Conservation (phyloP, 2,888 invertebrate genomes). For the Anaspis maculata region DNA sequence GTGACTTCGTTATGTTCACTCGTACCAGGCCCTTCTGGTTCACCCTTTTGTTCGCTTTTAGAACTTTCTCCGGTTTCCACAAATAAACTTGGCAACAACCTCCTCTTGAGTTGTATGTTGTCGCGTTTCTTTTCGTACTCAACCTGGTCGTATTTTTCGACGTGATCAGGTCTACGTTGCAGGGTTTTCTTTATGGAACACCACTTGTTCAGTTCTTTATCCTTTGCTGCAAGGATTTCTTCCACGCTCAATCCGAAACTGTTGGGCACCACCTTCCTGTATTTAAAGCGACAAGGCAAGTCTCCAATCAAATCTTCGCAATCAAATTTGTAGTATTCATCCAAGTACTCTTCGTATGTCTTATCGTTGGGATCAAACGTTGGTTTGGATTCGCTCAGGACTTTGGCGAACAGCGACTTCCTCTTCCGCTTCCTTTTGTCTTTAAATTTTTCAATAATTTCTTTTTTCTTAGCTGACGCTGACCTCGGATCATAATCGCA, state of each 20-base stretch:
- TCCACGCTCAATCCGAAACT: slow-evolving; percentile 84
- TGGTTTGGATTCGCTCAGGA: slow-evolving; percentile 70
- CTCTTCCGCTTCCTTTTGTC: slow-evolving; percentile 51
- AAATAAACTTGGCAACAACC: slow-evolving; percentile 72
- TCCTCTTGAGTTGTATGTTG: slow-evolving; percentile 67
- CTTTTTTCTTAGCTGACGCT: too few species aligned
- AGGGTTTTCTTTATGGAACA: slow-evolving; percentile 82
- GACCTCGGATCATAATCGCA: slow-evolving; percentile 69
- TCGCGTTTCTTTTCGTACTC: slow-evolving; percentile 66
- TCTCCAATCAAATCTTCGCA: slow-evolving; percentile 94
- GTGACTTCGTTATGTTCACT: too few species aligned
- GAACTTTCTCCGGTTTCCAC: too few species aligned
- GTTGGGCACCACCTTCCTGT: slow-evolving; percentile 81
- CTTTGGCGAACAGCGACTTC: slow-evolving; percentile 68
- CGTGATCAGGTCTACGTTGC: slow-evolving; percentile 65
- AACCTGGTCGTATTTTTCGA: slow-evolving; percentile 72
- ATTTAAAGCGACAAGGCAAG: slow-evolving; percentile 86
- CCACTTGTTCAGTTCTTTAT: slow-evolving; percentile 93
- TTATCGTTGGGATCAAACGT: slow-evolving; percentile 71
- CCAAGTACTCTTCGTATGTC: slow-evolving; percentile 79
- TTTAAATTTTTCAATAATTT: slow-evolving; percentile 50
- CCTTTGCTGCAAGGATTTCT: slow-evolving; percentile 90
- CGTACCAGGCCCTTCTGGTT: too few species aligned
- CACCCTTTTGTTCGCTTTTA: slow-evolving; percentile 5
- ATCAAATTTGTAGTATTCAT: slow-evolving; percentile 91